Evolutionary conservation across 2,888 invertebrate species (phyloP).

Genomic region (Trachelus iudaicus): DNA sequence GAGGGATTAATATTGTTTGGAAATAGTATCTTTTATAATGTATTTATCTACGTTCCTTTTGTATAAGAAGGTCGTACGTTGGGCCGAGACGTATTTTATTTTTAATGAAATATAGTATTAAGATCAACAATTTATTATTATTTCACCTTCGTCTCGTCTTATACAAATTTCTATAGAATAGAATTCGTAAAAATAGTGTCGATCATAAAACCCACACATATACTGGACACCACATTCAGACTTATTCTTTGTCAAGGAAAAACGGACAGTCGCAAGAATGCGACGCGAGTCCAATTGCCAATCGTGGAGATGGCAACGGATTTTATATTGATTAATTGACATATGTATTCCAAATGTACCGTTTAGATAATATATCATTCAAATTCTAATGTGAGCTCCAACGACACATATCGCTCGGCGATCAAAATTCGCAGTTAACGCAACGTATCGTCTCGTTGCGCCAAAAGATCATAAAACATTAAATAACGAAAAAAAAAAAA

Average conservation of each 20-base stretch:
- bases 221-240: background rate
- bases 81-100: background rate
- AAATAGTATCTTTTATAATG: background rate
- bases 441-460: background rate
- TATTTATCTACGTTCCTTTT: background rate
- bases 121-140: background rate
- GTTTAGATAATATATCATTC: conserved; percentile 38
- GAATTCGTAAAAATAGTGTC: background rate
- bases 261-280: conserved; percentile 18
- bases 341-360: conserved; percentile 18
- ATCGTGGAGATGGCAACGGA: conserved; percentile 31
- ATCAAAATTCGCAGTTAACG: background rate
- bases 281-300: conserved; percentile 16
- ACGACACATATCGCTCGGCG: conserved; percentile 12
- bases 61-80: background rate
- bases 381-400: conserved; percentile 33
- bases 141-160: background rate
- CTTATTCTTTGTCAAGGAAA: background rate
- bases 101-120: conserved; percentile 5
- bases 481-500: background rate
- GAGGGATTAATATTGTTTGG: background rate
- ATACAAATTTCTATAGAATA: background rate
- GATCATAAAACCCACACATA: background rate
- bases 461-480: too few species aligned
- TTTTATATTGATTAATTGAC: conserved; percentile 23